phyloP scores from a whole-genome alignment of 2,797 vertebrate species.

The Fistularia commersonii region DNA sequence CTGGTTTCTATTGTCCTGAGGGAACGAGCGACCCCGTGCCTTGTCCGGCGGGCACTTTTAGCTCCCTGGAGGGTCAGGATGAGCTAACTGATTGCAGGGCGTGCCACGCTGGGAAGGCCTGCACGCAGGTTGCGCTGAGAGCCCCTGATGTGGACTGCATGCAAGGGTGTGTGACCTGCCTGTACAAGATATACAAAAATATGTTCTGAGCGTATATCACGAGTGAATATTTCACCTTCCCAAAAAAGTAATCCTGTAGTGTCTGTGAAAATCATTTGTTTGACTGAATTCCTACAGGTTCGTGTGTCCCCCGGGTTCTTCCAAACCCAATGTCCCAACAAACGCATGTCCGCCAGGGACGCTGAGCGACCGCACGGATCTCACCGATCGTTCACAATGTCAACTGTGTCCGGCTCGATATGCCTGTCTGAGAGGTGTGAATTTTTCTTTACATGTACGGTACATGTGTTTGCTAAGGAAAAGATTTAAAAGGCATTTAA shows the following conservation, averaged over 20 bases:
- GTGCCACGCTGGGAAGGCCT: slow-evolving; percentile 83
- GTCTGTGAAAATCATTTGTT: neutral
- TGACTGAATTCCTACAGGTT: slow-evolving; percentile 53
- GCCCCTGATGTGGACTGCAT: slow-evolving; percentile 80
- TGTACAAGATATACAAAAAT: neutral
- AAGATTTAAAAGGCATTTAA: neutral
- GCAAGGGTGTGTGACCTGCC: slow-evolving; percentile 69
- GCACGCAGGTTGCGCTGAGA: slow-evolving; percentile 81
- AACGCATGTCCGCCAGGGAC: slow-evolving; percentile 83
- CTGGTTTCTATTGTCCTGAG: slow-evolving; percentile 82
- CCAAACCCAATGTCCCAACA: slow-evolving; percentile 73
- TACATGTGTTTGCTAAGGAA: neutral
- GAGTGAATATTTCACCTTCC: neutral
- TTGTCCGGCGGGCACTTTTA: slow-evolving; percentile 80
- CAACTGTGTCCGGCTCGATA: slow-evolving; percentile 79
- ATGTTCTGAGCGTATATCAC: neutral
- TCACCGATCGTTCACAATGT: slow-evolving; percentile 85
- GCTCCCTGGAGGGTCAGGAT: slow-evolving; percentile 82
- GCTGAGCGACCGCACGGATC: slow-evolving; percentile 70
- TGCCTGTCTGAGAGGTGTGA: slow-evolving; percentile 79
- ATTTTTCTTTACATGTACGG: neutral
- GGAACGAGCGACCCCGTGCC: slow-evolving; percentile 74
- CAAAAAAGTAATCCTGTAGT: neutral
- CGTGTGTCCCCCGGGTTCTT: slow-evolving; percentile 80
- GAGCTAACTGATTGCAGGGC: slow-evolving; percentile 75